Percentiles rank a stretch among this genome's conserved stretches.
phyloP scores from a whole-genome alignment of 1,140 invertebrate genomes.

The roundworm (Caenorhabditis elegans) region WBcel235 BX284605.5:9043501-9044000 shows the following conservation, averaged over 20 bases:
- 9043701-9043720: neutral
- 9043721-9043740: neutral
- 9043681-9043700: neutral
- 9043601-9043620: neutral
- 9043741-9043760: neutral
- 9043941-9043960: no score
- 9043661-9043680: neutral
- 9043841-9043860: no score
- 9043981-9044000: no score
- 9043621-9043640: neutral
- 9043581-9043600: constrained; percentile 7
- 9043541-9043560: neutral
- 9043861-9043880: neutral
- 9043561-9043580: constrained; percentile 13
- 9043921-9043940: no score
- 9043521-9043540: neutral
- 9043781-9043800: neutral
- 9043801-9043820: neutral
- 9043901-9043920: no score
- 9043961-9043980: no score
- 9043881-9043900: no score
- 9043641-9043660: neutral
- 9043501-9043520: neutral
- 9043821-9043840: no score
- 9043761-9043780: neutral